Evolutionary conservation across 2,888 invertebrate genomes (phyloP).

Genomic region (Orthonychiurus folsomi): DNA sequence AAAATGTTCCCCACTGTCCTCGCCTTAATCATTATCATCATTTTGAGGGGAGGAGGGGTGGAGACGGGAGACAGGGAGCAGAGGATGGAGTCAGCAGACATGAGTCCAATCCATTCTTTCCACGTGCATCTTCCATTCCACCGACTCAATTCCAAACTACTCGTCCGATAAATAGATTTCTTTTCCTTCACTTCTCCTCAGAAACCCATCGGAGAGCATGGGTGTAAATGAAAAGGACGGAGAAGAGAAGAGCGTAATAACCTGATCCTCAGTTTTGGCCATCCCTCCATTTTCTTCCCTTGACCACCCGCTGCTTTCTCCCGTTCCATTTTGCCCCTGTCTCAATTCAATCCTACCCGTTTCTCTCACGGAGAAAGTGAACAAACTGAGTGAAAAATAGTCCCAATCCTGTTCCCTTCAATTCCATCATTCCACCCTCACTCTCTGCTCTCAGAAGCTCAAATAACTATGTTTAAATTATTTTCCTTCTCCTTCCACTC

Average conservation of each 20-base stretch:
- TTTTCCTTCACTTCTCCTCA: not conserved
- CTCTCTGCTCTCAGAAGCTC: no score
- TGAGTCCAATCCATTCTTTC: not conserved
- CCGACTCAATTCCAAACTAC: not conserved
- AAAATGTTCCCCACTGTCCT: no score
- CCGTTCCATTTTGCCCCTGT: no score
- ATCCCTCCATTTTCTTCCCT: no score
- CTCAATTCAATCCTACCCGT: no score
- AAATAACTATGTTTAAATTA: no score
- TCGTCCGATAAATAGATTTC: not conserved
- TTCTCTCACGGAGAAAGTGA: no score
- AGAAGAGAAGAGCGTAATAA: no score
- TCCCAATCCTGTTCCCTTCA: not conserved
- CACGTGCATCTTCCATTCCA: not conserved
- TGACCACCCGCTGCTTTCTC: not conserved
- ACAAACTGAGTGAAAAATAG: not conserved
- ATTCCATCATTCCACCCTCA: not conserved
- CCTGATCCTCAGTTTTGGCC: no score
- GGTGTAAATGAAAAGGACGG: no score
- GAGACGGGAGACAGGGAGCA: not conserved
- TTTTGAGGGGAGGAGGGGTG: not conserved
- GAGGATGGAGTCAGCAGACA: not conserved
- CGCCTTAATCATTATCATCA: not conserved
- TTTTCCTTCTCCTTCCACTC: no score
- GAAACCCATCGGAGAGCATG: no score